phyloP scores from a whole-genome alignment of 2,888 invertebrate genomes.

The Spodoptera exigua region DNA sequence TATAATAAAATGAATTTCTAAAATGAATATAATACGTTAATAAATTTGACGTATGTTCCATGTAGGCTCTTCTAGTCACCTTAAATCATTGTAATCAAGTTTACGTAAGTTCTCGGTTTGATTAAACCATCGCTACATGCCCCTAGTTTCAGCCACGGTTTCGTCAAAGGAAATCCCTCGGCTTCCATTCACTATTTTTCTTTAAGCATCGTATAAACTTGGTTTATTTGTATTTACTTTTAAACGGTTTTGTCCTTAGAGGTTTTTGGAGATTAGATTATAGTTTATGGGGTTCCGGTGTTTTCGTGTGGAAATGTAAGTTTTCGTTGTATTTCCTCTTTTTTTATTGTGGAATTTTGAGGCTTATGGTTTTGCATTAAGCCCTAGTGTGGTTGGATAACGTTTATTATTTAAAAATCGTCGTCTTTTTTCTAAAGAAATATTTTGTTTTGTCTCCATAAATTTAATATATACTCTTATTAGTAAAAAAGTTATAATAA shows the following conservation, averaged over 20 bases:
- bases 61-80: conserved; percentile 25
- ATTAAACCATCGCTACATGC: conserved; percentile 59
- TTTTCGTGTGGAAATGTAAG: conserved; percentile 1
- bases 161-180: conserved; percentile 55
- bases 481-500: too few relatives aligned
- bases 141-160: conserved; percentile 42
- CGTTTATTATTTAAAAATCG: too few relatives aligned
- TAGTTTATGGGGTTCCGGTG: conserved; percentile 4
- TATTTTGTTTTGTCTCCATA: too few relatives aligned
- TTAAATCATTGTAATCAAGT: conserved; percentile 42
- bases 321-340: not conserved
- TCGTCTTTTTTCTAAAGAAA: too few relatives aligned
- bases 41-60: not conserved
- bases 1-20: too few relatives aligned
- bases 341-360: not conserved
- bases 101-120: conserved; percentile 55
- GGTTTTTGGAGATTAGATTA: conserved; percentile 12
- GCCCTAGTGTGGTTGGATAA: too few relatives aligned
- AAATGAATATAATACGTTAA: too few relatives aligned
- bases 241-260: conserved; percentile 15
- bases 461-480: too few relatives aligned
- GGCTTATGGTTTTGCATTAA: too few relatives aligned
- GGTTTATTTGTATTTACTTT: conserved; percentile 25
- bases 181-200: conserved; percentile 48
- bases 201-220: conserved; percentile 47